phyloP scores from a whole-genome alignment of 2,797 vertebrate genomes.

The Coranthus polyacanthus region DNA sequence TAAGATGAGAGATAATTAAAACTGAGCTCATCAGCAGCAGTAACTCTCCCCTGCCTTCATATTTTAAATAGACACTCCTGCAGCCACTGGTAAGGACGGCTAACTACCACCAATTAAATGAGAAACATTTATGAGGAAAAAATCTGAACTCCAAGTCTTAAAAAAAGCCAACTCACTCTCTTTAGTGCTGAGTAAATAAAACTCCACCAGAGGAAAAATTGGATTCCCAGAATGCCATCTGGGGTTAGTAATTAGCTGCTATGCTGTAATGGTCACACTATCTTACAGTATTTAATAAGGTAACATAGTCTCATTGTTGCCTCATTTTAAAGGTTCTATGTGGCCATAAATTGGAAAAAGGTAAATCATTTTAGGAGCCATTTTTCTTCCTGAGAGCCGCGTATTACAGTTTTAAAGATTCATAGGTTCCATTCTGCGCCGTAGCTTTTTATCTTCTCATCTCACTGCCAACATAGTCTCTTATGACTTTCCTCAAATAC shows the following conservation, averaged over 20 bases:
- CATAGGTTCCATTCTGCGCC: slow-evolving; percentile 39
- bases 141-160: slow-evolving; percentile 6
- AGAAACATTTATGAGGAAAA: not conserved
- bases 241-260: slow-evolving; percentile 54
- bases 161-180: slow-evolving; percentile 32
- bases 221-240: slow-evolving; percentile 37
- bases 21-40: slow-evolving; percentile 11
- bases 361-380: slow-evolving; percentile 28
- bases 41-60: slow-evolving; percentile 16
- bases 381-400: slow-evolving; percentile 57
- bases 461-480: slow-evolving; percentile 17
- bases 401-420: slow-evolving; percentile 59
- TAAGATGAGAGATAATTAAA: slow-evolving; percentile 47
- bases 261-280: slow-evolving; percentile 15
- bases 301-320: slow-evolving; percentile 23
- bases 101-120: slow-evolving; percentile 48
- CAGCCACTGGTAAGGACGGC: slow-evolving; percentile 19
- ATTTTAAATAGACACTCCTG: slow-evolving; percentile 17
- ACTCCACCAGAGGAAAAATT: slow-evolving; percentile 27
- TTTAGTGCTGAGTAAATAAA: slow-evolving; percentile 49
- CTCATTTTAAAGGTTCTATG: slow-evolving; percentile 28
- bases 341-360: slow-evolving; percentile 30
- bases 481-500: slow-evolving; percentile 31
- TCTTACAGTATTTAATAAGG: slow-evolving; percentile 48
- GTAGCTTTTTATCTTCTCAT: slow-evolving; percentile 51